Evolutionary conservation across 2,113 vertebrate genomes (phyloP).

Genomic region (Chaetodon auriga): DNA sequence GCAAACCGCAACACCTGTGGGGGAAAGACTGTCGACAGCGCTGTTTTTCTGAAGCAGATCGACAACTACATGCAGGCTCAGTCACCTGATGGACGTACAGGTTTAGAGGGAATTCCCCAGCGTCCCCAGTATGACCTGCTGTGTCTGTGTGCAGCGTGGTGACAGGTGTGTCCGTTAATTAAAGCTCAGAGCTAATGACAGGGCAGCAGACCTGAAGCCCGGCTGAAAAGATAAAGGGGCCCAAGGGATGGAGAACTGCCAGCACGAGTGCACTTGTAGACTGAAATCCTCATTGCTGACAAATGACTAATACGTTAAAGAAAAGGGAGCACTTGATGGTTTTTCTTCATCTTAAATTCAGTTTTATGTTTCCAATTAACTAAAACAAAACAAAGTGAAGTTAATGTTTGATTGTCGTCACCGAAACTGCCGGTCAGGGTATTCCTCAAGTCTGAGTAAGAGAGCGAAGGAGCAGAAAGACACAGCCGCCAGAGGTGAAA

Average conservation of each 20-base stretch:
- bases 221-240: constrained; percentile 48
- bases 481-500: no score
- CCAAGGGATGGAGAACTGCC: constrained; percentile 32
- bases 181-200: constrained; percentile 76
- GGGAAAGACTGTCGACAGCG: neutral
- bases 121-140: constrained; percentile 54
- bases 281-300: constrained; percentile 41
- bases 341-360: neutral
- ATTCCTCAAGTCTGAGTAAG: neutral
- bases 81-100: constrained; percentile 24
- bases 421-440: neutral
- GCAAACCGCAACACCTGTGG: constrained; percentile 47
- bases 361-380: neutral
- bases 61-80: neutral
- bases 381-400: neutral
- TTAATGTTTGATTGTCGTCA: neutral
- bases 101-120: constrained; percentile 61
- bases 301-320: constrained; percentile 28
- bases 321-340: constrained; percentile 1
- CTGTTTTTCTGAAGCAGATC: constrained; percentile 25
- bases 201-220: constrained; percentile 51
- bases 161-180: constrained; percentile 78
- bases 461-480: neutral
- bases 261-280: constrained; percentile 19
- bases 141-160: constrained; percentile 46